phyloP scores from a whole-genome alignment of 2,888 invertebrate genomes.

The Hetaerina titia region DNA sequence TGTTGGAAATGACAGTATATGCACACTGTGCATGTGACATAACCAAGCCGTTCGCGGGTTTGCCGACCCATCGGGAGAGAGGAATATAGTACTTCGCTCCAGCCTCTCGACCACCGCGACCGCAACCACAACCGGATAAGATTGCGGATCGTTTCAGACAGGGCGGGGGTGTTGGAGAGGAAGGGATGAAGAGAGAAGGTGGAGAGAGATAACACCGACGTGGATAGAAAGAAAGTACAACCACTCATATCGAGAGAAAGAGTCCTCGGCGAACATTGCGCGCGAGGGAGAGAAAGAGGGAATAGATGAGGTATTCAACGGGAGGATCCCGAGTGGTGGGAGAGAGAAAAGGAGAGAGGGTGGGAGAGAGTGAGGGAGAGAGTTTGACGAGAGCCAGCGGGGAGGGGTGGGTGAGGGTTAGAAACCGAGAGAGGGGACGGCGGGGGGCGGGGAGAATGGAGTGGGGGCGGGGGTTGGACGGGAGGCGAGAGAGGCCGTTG shows the following conservation, averaged over 20 bases:
- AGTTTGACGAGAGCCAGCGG: not conserved
- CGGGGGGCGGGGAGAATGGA: not conserved
- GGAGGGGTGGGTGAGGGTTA: not conserved
- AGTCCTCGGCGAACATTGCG: not conserved
- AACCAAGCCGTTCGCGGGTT: too few relatives aligned
- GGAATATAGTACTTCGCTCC: too few relatives aligned
- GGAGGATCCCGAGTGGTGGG: not conserved
- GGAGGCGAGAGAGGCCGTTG: not conserved
- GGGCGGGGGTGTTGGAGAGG: not conserved
- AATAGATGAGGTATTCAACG: constrained; percentile 7
- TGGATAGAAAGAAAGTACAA: not conserved
- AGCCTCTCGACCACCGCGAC: too few relatives aligned
- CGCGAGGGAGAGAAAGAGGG: not conserved
- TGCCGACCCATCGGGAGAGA: too few relatives aligned
- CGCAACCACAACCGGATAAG: too few relatives aligned
- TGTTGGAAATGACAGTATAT: too few relatives aligned
- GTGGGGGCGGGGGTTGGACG: not conserved
- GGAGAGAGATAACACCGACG: not conserved
- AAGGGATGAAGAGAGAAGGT: not conserved
- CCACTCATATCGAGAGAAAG: not conserved
- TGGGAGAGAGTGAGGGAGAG: not conserved
- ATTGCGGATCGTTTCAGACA: not conserved
- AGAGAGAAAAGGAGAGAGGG: not conserved
- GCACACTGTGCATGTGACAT: too few relatives aligned
- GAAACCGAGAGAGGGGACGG: not conserved